A percentile compares a stretch with the other conserved stretches of the same genome.
Evolutionary conservation across 2,888 invertebrate genomes (phyloP).

Genomic region (Drosophila niveifrons): DNA sequence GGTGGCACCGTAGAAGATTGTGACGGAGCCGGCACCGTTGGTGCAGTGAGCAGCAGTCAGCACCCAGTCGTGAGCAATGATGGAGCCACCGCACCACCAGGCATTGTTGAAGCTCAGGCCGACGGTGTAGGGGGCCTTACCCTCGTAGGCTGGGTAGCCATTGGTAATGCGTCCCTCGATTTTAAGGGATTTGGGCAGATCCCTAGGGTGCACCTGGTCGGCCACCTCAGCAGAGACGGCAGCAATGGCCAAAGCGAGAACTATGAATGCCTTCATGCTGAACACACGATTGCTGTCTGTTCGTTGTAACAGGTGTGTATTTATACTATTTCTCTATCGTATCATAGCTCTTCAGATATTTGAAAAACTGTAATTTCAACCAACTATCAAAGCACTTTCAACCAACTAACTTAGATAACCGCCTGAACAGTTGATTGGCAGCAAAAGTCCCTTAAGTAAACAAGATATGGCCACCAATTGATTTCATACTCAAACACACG

Average conservation of each 20-base stretch:
- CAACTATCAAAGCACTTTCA: constrained; percentile 2
- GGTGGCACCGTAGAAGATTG: constrained; percentile 74
- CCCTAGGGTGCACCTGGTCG: constrained; percentile 46
- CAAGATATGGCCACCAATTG: background rate
- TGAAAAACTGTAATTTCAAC: constrained; percentile 17
- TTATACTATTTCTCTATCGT: constrained; percentile 33
- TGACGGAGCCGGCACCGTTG: constrained; percentile 52
- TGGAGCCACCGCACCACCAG: constrained; percentile 79
- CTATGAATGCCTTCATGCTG: constrained; percentile 16
- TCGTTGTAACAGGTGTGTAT: constrained; percentile 22
- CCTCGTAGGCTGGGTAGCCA: constrained; percentile 68
- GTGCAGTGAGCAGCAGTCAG: constrained; percentile 82
- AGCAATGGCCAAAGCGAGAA: constrained; percentile 46
- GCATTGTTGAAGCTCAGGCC: constrained; percentile 66
- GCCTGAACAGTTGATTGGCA: background rate
- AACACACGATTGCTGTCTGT: constrained; percentile 25
- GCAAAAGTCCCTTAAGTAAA: background rate
- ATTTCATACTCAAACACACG: too few species aligned
- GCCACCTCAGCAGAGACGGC: constrained; percentile 44
- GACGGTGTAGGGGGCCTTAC: constrained; percentile 77
- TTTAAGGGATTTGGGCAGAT: constrained; percentile 40
- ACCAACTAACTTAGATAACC: constrained; percentile 14
- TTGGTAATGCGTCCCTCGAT: constrained; percentile 71
- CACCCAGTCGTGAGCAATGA: constrained; percentile 73
- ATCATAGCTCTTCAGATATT: constrained; percentile 10